Conservation (phyloP, 2,888 invertebrate species). For the Drosophila ochracea region DNA sequence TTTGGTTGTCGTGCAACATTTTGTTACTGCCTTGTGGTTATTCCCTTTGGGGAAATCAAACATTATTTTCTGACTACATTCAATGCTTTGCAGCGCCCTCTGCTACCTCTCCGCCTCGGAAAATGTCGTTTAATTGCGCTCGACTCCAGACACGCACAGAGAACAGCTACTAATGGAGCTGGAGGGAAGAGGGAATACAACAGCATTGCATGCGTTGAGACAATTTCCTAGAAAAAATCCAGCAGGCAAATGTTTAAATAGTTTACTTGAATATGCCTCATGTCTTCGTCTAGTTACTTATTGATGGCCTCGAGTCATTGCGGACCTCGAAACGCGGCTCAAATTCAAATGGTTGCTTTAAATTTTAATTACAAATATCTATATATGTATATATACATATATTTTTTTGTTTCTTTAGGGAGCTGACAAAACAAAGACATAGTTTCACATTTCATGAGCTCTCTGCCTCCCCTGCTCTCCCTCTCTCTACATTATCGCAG, state of each 20-base stretch:
- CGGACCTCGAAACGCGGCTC: slow-evolving; percentile 31
- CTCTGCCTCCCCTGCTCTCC: neutral
- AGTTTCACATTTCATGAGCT: slow-evolving; percentile 61
- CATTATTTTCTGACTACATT: slow-evolving; percentile 33
- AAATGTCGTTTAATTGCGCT: slow-evolving; percentile 33
- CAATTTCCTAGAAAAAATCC: slow-evolving; percentile 44
- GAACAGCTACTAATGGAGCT: slow-evolving; percentile 4
- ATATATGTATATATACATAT: slow-evolving; percentile 11
- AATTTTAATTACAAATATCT: slow-evolving; percentile 57
- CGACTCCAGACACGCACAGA: slow-evolving; percentile 21
- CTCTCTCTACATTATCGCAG: neutral
- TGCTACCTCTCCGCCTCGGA: neutral
- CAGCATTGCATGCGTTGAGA: slow-evolving; percentile 35
- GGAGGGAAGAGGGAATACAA: neutral
- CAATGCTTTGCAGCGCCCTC: slow-evolving; percentile 2
- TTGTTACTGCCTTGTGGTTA: slow-evolving; percentile 38
- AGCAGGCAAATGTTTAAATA: slow-evolving; percentile 45
- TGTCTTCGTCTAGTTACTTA: slow-evolving; percentile 50
- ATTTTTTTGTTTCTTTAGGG: slow-evolving; percentile 21
- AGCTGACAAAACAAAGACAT: slow-evolving; percentile 56
- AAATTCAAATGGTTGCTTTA: slow-evolving; percentile 60
- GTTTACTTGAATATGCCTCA: slow-evolving; percentile 41
- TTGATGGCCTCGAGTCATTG: slow-evolving; percentile 34
- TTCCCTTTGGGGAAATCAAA: slow-evolving; percentile 64
- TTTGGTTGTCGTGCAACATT: slow-evolving; percentile 45